Conservation (phyloP, 2,888 invertebrate species). For the Rosalia funebris region DNA sequence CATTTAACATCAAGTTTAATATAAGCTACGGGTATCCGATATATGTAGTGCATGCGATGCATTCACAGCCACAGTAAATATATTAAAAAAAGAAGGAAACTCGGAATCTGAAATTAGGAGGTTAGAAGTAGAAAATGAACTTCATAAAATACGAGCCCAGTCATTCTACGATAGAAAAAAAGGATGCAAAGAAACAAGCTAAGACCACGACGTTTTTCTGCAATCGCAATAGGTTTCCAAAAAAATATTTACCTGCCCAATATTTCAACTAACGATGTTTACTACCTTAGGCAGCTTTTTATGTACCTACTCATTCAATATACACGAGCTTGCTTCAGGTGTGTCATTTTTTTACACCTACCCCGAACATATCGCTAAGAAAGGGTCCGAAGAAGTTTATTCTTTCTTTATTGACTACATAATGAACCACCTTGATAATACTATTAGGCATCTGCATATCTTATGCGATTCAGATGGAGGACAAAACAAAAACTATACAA, state of each 20-base stretch:
- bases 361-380: not conserved
- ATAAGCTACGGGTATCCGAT: slow-evolving; percentile 25
- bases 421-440: not conserved
- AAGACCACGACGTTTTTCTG: not conserved
- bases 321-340: not conserved
- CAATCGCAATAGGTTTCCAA: not conserved
- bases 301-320: slow-evolving; percentile 2
- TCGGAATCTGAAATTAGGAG: not conserved
- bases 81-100: slow-evolving; percentile 11
- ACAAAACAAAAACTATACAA: slow-evolving; percentile 18
- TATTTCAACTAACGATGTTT: slow-evolving; percentile 1
- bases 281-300: slow-evolving; percentile 4
- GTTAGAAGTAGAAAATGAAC: slow-evolving; percentile 11
- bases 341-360: not conserved
- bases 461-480: not conserved
- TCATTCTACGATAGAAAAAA: not conserved
- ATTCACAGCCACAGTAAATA: slow-evolving; percentile 8
- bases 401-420: not conserved
- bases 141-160: slow-evolving; percentile 4
- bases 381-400: not conserved
- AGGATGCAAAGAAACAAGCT: not conserved
- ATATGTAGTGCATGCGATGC: slow-evolving; percentile 24
- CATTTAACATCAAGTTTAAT: slow-evolving; percentile 23
- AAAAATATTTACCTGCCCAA: not conserved
- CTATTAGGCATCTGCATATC: not conserved